These are phyloP conservation scores for Atherinosoma microstoma DNA, from an alignment of 2,797 vertebrate genomes.

Conservation along the genomic window DNA sequence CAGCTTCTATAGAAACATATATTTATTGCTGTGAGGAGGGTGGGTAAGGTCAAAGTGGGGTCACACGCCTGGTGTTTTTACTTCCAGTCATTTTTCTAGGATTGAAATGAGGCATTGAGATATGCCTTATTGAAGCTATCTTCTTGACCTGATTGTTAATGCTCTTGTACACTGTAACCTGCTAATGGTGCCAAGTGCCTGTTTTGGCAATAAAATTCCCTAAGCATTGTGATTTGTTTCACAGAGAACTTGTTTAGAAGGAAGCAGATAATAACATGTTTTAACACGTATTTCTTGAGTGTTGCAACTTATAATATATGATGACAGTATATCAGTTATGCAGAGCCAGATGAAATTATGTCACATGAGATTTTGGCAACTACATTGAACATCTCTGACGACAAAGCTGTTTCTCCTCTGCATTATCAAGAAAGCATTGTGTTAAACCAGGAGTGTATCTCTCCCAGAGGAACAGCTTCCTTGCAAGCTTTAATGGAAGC, in stretches of 20 bases:
- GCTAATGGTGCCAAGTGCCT: not conserved
- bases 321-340: constrained; percentile 9
- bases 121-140: constrained; percentile 14
- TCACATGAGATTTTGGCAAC: constrained; percentile 8
- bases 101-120: constrained; percentile 6
- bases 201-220: not conserved
- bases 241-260: constrained; percentile 5
- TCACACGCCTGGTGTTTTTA: constrained; percentile 1
- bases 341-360: constrained; percentile 16
- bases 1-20: not conserved
- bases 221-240: not conserved
- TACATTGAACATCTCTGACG: constrained; percentile 12
- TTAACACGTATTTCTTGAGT: not conserved
- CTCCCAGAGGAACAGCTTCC: constrained; percentile 35
- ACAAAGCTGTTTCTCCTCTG: constrained; percentile 18
- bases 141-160: constrained; percentile 34
- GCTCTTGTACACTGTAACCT: constrained; percentile 19
- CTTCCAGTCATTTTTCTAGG: not conserved
- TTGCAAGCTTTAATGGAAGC: constrained; percentile 50
- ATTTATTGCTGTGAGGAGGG: not conserved
- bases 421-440: constrained; percentile 32
- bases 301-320: not conserved
- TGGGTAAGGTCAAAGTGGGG: not conserved
- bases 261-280: not conserved
- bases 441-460: constrained; percentile 50